A percentile compares a stretch with the other conserved stretches of the same genome.
Evolutionary conservation across 1,140 invertebrate species (phyloP).

Genomic region (Dendroctonus ponderosae): DNA sequence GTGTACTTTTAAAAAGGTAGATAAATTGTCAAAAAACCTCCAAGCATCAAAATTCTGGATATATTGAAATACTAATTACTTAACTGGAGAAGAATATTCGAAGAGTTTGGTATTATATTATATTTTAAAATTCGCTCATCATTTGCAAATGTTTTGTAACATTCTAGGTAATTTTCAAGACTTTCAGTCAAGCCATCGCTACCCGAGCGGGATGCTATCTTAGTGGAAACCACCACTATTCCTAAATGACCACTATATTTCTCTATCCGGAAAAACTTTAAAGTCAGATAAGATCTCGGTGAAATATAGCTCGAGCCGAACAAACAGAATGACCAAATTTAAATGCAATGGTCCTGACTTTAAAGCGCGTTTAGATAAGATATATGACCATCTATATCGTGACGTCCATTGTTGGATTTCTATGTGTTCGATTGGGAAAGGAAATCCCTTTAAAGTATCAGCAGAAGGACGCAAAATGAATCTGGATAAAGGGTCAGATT

Average conservation of each 20-base stretch:
- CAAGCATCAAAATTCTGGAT: too few relatives aligned
- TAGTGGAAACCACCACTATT: neutral
- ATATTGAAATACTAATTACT: too few relatives aligned
- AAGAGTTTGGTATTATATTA: too few relatives aligned
- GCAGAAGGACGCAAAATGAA: conserved; percentile 19
- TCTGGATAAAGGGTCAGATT: conserved; percentile 21
- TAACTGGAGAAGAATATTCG: too few relatives aligned
- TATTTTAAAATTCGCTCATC: too few relatives aligned
- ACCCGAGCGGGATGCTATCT: too few relatives aligned
- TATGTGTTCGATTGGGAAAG: conserved; percentile 26
- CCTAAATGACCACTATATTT: conserved; percentile 5
- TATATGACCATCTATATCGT: conserved; percentile 45
- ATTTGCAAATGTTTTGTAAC: too few relatives aligned
- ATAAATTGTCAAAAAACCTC: too few relatives aligned
- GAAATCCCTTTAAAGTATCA: conserved; percentile 34
- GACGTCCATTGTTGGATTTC: conserved; percentile 40
- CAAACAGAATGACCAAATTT: conserved; percentile 46
- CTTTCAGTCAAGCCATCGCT: too few relatives aligned
- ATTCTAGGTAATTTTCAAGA: too few relatives aligned
- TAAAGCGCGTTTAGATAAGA: conserved; percentile 49
- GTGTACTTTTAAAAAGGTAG: too few relatives aligned
- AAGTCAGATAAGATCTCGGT: conserved; percentile 30
- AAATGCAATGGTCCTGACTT: conserved; percentile 47
- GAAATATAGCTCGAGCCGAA: conserved; percentile 19
- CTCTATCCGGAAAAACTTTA: conserved; percentile 8